A percentile compares a stretch with the other conserved stretches of the same genome.
Conservation (phyloP, 2,888 invertebrate genomes). For the Hyles lineata region DNA sequence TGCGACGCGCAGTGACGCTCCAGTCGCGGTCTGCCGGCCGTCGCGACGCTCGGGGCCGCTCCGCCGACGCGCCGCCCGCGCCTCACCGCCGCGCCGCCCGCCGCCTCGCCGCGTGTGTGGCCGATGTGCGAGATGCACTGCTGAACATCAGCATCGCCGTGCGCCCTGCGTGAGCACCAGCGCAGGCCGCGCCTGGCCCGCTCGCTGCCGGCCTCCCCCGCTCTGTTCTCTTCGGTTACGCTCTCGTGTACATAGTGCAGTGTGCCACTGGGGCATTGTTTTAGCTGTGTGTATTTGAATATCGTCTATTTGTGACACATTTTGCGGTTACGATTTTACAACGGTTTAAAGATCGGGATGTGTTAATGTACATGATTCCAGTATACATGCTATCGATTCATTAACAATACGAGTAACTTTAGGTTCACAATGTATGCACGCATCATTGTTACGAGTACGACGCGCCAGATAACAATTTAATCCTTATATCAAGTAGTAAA, state of each 20-base stretch:
- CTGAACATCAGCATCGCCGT: constrained; percentile 57
- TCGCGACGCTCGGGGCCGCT: constrained; percentile 82
- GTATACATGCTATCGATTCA: constrained; percentile 68
- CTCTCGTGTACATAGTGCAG: constrained; percentile 55
- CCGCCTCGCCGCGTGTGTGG: constrained; percentile 70
- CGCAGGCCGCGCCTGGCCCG: constrained; percentile 36
- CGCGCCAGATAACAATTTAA: constrained; percentile 78
- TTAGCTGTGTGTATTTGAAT: constrained; percentile 60
- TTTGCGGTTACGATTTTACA: constrained; percentile 26
- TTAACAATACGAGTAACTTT: constrained; percentile 56
- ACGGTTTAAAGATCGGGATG: constrained; percentile 41
- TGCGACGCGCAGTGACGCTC: constrained; percentile 80
- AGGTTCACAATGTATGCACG: constrained; percentile 37
- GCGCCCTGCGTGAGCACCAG: constrained; percentile 35
- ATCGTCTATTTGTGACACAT: constrained; percentile 52
- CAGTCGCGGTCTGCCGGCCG: constrained; percentile 85
- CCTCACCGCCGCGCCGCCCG: constrained; percentile 64
- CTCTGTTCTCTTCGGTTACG: constrained; percentile 43
- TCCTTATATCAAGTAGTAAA: constrained; percentile 75
- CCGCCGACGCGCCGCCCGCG: constrained; percentile 63
- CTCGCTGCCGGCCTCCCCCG: constrained; percentile 40
- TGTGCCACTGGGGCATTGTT: constrained; percentile 71
- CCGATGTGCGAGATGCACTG: constrained; percentile 70
- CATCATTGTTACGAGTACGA: constrained; percentile 69
- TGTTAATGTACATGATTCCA: constrained; percentile 47